Percentiles rank a stretch among this genome's conserved stretches.
phyloP scores from a whole-genome alignment of 2,113 vertebrate genomes.

The Nyctibius bracteatus region DNA sequence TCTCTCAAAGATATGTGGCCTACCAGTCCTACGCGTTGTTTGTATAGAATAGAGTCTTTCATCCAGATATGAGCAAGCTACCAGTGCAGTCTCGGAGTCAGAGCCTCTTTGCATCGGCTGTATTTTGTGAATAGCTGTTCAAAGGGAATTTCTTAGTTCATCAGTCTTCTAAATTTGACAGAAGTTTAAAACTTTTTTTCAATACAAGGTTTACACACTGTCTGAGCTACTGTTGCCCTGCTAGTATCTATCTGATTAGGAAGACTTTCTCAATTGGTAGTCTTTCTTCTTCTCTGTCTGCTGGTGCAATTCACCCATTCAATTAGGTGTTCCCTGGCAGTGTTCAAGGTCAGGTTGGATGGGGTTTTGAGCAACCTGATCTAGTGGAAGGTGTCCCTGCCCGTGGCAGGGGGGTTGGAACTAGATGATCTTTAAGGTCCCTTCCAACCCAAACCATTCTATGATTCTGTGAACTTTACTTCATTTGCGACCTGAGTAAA shows the following conservation, averaged over 20 bases:
- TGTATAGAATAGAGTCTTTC: not conserved
- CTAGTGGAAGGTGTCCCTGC: no score
- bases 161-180: not conserved
- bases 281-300: not conserved
- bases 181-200: not conserved
- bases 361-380: no score
- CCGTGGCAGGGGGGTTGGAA: no score
- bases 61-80: not conserved
- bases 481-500: not conserved
- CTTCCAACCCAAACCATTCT: no score
- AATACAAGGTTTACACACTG: accelerated
- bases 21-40: not conserved
- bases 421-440: no score
- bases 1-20: not conserved
- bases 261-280: not conserved
- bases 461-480: no score
- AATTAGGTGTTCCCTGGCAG: no score
- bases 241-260: not conserved
- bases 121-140: not conserved
- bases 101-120: not conserved
- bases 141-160: not conserved
- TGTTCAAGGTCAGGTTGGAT: no score
- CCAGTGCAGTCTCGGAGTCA: not conserved
- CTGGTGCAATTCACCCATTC: not conserved
- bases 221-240: not conserved